Conservation (phyloP, 2,113 vertebrate genomes). For the Eidolon helvum region DNA sequence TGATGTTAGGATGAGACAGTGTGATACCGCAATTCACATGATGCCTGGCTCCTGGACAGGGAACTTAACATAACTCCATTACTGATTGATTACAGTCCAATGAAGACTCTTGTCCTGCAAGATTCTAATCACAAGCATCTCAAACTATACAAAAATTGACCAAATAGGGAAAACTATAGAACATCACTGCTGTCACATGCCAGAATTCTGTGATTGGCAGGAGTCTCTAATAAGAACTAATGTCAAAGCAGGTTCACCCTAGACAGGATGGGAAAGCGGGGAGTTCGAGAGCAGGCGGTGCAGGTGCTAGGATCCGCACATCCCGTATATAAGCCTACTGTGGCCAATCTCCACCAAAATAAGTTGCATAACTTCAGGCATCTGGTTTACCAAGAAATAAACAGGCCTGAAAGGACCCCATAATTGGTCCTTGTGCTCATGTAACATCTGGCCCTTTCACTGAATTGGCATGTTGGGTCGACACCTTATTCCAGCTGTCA, state of each 20-base stretch:
- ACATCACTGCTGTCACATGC: not conserved
- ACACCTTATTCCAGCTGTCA: slow-evolving; percentile 18
- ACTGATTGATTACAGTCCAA: not conserved
- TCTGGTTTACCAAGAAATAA: slow-evolving; percentile 24
- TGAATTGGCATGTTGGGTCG: not conserved
- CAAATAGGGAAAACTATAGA: not conserved
- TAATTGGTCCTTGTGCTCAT: not conserved
- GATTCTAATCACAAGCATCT: not conserved
- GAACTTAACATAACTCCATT: not conserved
- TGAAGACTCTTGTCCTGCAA: not conserved
- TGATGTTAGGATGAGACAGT: not conserved
- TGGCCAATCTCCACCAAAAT: not conserved
- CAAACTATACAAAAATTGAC: not conserved
- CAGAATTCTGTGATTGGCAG: not conserved
- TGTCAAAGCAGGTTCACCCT: not conserved
- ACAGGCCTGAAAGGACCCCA: not conserved
- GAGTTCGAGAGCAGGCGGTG: not conserved
- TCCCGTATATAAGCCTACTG: not conserved
- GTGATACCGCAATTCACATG: not conserved
- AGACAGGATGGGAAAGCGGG: not conserved
- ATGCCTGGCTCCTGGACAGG: not conserved
- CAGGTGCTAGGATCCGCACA: not conserved
- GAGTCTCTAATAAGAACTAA: not conserved
- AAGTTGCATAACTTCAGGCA: not conserved
- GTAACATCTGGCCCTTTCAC: slow-evolving; percentile 33